phyloP scores from a whole-genome alignment of 2,888 invertebrate genomes.

The Tachina lurida region DNA sequence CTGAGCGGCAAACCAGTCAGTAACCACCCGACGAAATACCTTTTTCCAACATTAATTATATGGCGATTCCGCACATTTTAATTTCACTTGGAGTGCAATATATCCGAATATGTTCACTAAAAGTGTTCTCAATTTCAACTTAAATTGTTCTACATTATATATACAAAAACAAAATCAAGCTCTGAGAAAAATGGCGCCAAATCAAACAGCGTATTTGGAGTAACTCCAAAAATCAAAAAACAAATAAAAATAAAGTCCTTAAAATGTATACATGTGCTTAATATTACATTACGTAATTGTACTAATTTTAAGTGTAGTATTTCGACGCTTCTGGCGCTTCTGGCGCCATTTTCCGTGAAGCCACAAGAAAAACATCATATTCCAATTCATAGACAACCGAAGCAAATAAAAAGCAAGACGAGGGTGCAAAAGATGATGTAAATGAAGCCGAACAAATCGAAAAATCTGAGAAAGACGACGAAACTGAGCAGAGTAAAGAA shows the following conservation, averaged over 20 bases:
- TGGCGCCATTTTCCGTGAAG: background rate
- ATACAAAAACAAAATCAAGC: background rate
- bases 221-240: background rate
- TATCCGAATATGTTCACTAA: background rate
- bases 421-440: slow-evolving; percentile 6
- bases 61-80: too few relatives aligned
- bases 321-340: too few relatives aligned
- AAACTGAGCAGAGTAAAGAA: slow-evolving; percentile 68
- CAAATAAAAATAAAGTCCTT: background rate
- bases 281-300: too few relatives aligned
- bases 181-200: background rate
- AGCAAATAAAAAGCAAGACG: background rate
- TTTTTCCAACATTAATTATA: too few relatives aligned
- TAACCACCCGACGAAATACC: too few relatives aligned
- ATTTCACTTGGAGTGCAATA: too few relatives aligned
- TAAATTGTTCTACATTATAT: background rate
- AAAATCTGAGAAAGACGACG: background rate
- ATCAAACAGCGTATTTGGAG: background rate
- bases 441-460: slow-evolving; percentile 5
- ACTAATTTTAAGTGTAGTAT: too few relatives aligned
- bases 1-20: too few relatives aligned
- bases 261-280: background rate
- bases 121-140: slow-evolving; percentile 37
- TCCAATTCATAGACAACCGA: slow-evolving; percentile 25
- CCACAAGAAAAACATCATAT: background rate